These are phyloP conservation scores for Picathartes gymnocephalus DNA, from an alignment of 2,113 vertebrate genomes.

Conservation along the genomic window DNA sequence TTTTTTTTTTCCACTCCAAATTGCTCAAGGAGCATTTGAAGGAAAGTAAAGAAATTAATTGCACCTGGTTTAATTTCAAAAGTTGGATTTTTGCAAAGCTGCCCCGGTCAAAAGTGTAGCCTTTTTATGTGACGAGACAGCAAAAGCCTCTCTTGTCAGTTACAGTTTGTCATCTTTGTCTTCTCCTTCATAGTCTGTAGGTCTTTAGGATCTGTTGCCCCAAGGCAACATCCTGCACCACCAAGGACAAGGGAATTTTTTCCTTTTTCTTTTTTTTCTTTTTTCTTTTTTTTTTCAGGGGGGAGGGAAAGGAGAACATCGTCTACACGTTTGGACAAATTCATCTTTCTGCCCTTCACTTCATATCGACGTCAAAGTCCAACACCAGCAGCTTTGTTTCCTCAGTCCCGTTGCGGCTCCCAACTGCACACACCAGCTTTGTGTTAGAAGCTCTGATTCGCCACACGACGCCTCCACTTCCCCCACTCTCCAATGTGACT, in stretches of 20 bases:
- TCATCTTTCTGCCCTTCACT: conserved; percentile 81
- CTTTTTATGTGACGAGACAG: conserved; percentile 73
- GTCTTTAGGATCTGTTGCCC: conserved; percentile 80
- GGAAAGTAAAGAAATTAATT: conserved; percentile 75
- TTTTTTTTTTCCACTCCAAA: conserved; percentile 16
- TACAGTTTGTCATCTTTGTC: conserved; percentile 69
- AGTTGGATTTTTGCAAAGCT: conserved; percentile 84
- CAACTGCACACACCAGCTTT: conserved; percentile 97
- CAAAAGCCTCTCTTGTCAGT: conserved; percentile 72
- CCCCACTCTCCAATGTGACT: conserved; percentile 98
- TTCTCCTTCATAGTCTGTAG: conserved; percentile 76
- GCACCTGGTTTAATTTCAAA: conserved; percentile 86
- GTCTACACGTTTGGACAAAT: conserved; percentile 74
- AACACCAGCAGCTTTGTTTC: conserved; percentile 99
- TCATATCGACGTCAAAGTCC: conserved; percentile 99
- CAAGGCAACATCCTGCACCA: conserved; percentile 82
- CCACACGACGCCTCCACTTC: conserved; percentile 98
- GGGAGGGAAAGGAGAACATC: conserved; percentile 69
- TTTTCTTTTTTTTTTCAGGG: neutral
- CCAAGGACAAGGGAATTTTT: conserved; percentile 78
- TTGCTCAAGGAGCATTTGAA: conserved; percentile 62
- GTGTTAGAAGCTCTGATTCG: conserved; percentile 98
- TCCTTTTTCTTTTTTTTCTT: neutral
- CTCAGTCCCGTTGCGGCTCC: conserved; percentile 98
- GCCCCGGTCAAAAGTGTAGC: conserved; percentile 77